These are phyloP conservation scores for Amia ocellicauda DNA, from an alignment of 2,113 vertebrate genomes.

Conservation along the genomic window DNA sequence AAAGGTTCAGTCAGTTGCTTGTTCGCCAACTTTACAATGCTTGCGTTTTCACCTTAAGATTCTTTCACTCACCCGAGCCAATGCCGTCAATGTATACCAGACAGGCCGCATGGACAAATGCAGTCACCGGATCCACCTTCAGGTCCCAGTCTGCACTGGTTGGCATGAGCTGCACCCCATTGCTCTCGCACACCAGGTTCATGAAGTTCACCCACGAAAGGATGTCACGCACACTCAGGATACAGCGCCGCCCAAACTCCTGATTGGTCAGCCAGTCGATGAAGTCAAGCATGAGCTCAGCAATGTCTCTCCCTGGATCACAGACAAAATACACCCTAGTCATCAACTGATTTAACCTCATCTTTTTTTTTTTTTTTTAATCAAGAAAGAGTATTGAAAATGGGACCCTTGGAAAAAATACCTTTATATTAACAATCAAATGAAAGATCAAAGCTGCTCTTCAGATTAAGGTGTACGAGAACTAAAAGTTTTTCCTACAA, in stretches of 20 bases:
- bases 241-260: conserved; percentile 85
- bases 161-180: conserved; percentile 51
- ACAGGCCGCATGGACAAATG: conserved; percentile 90
- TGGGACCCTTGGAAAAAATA: too few species aligned
- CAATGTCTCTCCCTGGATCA: conserved; percentile 73
- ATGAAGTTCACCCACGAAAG: conserved; percentile 93
- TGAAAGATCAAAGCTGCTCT: too few species aligned
- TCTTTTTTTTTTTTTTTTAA: too few species aligned
- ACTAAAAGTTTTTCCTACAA: too few species aligned
- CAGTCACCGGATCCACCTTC: conserved; percentile 65
- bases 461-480: too few species aligned
- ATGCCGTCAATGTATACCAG: conserved; percentile 90
- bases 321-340: too few species aligned
- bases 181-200: conserved; percentile 70
- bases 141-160: conserved; percentile 52
- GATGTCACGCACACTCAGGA: conserved; percentile 86
- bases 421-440: too few species aligned
- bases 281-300: conserved; percentile 90
- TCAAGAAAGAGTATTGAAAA: background rate
- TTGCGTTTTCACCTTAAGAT: too few species aligned
- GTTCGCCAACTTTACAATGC: too few species aligned
- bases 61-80: conserved; percentile 89
- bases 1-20: too few species aligned
- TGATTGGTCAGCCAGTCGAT: conserved; percentile 86
- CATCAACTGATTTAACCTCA: too few species aligned